These are phyloP conservation scores for Steatocranus sp. DNA, from an alignment of 2,797 vertebrate species.

Conservation along the genomic window DNA sequence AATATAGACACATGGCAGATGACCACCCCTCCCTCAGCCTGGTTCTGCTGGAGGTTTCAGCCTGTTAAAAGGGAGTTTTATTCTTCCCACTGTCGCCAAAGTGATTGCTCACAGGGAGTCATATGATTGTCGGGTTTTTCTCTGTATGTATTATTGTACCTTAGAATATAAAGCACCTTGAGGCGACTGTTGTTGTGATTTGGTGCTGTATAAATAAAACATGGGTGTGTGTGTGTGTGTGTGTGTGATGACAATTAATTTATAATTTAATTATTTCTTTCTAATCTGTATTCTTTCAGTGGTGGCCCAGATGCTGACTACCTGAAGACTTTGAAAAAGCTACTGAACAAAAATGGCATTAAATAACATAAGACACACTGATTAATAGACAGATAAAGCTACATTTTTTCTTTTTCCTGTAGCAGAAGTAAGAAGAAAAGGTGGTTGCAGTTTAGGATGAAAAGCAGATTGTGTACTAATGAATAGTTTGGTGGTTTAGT, in stretches of 20 bases:
- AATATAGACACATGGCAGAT: too few relatives aligned
- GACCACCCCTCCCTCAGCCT: neutral
- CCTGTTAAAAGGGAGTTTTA: neutral
- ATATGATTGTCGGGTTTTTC: neutral
- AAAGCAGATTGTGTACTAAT: neutral
- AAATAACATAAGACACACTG: slow-evolving; percentile 12
- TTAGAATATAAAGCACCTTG: neutral
- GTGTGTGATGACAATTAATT: neutral
- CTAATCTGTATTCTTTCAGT: slow-evolving; percentile 26
- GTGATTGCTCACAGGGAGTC: neutral
- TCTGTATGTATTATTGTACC: neutral
- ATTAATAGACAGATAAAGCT: neutral
- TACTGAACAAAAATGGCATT: slow-evolving; percentile 60
- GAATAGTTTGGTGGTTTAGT: neutral
- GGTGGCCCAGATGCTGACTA: slow-evolving; percentile 61
- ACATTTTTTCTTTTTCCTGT: neutral
- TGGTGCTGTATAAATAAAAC: neutral
- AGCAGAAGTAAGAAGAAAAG: neutral
- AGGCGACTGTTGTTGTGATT: neutral
- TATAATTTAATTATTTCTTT: neutral
- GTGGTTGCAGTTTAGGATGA: neutral
- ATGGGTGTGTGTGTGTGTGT: neutral
- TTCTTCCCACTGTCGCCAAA: neutral
- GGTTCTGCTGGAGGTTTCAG: neutral
- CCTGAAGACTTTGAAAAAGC: slow-evolving; percentile 53